A percentile compares a stretch with the other conserved stretches of the same genome.
Conservation (phyloP, 2,113 vertebrate genomes). For the Lagopus muta region DNA sequence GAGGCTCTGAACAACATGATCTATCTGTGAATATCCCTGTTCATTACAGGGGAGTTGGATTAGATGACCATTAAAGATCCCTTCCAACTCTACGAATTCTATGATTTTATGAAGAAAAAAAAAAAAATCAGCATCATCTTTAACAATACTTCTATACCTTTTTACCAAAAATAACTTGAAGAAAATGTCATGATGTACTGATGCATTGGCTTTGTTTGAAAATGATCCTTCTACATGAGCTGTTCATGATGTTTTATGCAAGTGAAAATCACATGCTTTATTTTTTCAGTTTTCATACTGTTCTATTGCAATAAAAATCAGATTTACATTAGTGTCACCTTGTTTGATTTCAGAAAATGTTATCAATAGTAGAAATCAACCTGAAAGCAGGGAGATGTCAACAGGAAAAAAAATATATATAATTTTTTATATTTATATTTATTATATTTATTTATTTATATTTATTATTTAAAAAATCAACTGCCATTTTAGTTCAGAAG, state of each 20-base stretch:
- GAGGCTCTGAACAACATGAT: too few species aligned
- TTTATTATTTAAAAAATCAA: background rate
- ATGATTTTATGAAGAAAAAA: background rate
- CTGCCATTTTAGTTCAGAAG: background rate
- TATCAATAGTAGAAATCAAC: background rate
- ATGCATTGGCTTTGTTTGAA: background rate
- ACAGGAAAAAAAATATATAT: background rate
- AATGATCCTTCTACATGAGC: background rate
- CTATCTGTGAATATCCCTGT: too few species aligned
- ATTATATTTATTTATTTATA: too few species aligned
- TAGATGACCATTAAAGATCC: too few species aligned
- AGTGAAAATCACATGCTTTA: background rate
- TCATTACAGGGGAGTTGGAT: too few species aligned
- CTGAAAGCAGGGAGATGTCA: background rate
- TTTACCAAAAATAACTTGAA: background rate
- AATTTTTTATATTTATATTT: background rate
- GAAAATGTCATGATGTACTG: background rate
- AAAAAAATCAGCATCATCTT: background rate
- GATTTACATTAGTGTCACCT: background rate
- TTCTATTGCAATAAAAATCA: background rate
- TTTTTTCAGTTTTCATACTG: background rate
- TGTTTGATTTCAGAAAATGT: background rate
- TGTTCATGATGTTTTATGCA: background rate
- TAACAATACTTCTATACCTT: background rate
- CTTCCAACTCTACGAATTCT: too few species aligned